A percentile compares a stretch with the other conserved stretches of the same genome.
Conservation (phyloP, 2,113 vertebrate species). For the Ivindomyrus marchei region DNA sequence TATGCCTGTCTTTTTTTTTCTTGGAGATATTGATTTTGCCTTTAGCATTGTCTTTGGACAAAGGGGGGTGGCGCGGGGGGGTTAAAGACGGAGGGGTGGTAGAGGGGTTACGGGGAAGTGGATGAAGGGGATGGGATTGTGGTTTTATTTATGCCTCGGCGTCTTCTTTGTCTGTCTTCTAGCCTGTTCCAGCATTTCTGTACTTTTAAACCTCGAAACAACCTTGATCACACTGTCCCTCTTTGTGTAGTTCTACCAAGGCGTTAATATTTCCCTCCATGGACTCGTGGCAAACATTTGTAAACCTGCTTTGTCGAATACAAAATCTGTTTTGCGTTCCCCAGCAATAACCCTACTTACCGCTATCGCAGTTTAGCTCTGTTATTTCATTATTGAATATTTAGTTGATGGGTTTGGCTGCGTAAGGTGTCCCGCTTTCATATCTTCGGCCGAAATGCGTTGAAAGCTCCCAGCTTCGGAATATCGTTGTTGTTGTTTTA, state of each 20-base stretch:
- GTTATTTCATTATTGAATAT: not conserved
- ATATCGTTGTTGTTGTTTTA: conserved; percentile 14
- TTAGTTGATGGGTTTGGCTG: not conserved
- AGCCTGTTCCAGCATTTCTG: not conserved
- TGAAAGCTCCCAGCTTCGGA: not conserved
- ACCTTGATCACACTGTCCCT: not conserved
- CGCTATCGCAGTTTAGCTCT: not conserved
- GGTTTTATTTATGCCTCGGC: not conserved
- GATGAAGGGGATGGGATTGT: conserved; percentile 41
- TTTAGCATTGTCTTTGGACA: conserved; percentile 67
- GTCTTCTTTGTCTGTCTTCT: not conserved
- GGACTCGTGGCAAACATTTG: not conserved
- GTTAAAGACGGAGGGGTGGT: conserved; percentile 20
- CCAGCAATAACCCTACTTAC: not conserved
- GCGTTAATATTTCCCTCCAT: not conserved
- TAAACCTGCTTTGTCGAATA: not conserved
- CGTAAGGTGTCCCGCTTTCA: not conserved
- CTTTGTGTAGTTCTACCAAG: not conserved
- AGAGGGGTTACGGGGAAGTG: conserved; percentile 23
- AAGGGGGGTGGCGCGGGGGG: conserved; percentile 35
- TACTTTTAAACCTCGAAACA: not conserved
- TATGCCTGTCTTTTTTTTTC: conserved; percentile 51
- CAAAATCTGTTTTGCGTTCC: not conserved
- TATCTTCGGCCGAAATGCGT: not conserved
- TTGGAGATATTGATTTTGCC: conserved; percentile 69